These are phyloP conservation scores for Pterocles orientalis DNA, from an alignment of 2,113 vertebrate genomes.

Conservation along the genomic window DNA sequence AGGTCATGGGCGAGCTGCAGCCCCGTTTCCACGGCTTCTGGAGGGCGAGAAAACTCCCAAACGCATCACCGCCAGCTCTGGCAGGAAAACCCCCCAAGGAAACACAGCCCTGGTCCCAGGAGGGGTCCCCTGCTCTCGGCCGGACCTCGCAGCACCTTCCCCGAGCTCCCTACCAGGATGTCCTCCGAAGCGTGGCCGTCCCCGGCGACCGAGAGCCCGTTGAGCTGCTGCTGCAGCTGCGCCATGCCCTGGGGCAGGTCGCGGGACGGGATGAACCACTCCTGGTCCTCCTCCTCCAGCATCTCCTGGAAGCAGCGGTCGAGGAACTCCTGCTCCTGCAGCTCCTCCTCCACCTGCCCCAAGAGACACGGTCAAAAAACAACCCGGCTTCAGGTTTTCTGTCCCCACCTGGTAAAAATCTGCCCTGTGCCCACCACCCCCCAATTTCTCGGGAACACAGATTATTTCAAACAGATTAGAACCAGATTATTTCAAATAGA, in stretches of 20 bases:
- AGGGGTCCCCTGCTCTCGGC: neutral
- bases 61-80: too few relatives aligned
- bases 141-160: neutral
- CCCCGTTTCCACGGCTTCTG: neutral
- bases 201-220: conserved; percentile 82
- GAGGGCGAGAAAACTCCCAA: neutral
- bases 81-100: neutral
- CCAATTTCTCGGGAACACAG: too few relatives aligned
- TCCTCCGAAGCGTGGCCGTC: conserved; percentile 84
- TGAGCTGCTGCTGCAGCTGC: conserved; percentile 94
- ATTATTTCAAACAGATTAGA: too few relatives aligned
- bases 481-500: too few relatives aligned
- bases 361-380: accelerated
- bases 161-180: conserved; percentile 83
- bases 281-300: conserved; percentile 96
- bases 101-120: neutral
- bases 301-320: conserved; percentile 99
- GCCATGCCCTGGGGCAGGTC: conserved; percentile 90
- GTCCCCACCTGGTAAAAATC: neutral
- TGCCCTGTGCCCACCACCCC: neutral
- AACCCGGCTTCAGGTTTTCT: neutral
- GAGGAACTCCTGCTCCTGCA: conserved; percentile 96
- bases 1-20: accelerated
- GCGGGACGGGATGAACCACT: conserved; percentile 96
- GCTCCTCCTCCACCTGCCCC: conserved; percentile 92